Evolutionary conservation across 2,888 invertebrate species (phyloP).

Genomic region (Hofmannophila pseudospretella): DNA sequence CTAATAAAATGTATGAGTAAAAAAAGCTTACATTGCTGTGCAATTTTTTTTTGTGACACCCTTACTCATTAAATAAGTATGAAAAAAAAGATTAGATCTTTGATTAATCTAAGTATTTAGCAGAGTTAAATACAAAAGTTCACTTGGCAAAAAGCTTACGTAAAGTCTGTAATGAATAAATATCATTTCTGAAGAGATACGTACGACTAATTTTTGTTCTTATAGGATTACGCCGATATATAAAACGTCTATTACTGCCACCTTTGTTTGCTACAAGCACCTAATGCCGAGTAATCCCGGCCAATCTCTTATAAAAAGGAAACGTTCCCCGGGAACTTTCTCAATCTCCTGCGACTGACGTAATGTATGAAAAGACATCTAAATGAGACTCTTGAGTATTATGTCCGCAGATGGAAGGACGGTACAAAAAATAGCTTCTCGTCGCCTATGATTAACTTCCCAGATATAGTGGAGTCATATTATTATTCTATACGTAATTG

Average conservation of each 20-base stretch:
- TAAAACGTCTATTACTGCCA: slow-evolving; percentile 22
- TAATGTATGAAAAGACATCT: slow-evolving; percentile 31
- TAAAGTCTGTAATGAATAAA: no score
- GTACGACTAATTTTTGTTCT: slow-evolving; percentile 17
- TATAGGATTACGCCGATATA: slow-evolving; percentile 19
- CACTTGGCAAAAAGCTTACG: no score
- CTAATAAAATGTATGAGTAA: no score
- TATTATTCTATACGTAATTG: no score
- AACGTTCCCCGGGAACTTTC: slow-evolving; percentile 34
- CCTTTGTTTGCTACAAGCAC: slow-evolving; percentile 36
- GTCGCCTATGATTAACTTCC: not conserved
- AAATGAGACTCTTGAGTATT: slow-evolving; percentile 14
- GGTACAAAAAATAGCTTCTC: slow-evolving; percentile 15
- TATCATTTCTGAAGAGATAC: no score
- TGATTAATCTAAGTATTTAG: no score
- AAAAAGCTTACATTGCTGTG: no score
- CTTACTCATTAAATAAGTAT: no score
- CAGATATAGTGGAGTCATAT: not conserved
- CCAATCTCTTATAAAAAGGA: slow-evolving; percentile 45
- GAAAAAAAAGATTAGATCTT: no score
- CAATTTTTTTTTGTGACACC: no score
- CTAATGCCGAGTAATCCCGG: slow-evolving; percentile 41
- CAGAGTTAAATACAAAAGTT: no score
- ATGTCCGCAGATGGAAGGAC: slow-evolving; percentile 4
- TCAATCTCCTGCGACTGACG: slow-evolving; percentile 35